phyloP scores from a whole-genome alignment of 2,797 vertebrate species.

The Potorous gilbertii region DNA sequence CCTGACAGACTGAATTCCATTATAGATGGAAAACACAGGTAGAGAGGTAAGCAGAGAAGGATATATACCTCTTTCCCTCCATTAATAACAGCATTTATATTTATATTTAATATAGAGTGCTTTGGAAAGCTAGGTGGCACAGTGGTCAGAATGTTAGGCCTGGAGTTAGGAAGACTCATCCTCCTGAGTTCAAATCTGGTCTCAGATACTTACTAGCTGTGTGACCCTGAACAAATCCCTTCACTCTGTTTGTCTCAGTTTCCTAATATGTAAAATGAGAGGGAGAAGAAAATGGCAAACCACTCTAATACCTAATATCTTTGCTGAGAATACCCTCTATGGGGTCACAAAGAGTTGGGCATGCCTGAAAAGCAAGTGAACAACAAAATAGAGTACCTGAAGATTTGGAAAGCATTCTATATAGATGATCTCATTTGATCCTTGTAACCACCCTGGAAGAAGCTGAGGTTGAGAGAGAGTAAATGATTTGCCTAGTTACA shows the following conservation, averaged over 20 bases:
- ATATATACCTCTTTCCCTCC: background rate
- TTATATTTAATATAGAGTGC: background rate
- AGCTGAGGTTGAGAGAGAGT: background rate
- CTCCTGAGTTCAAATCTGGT: background rate
- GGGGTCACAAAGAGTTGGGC: background rate
- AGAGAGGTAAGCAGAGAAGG: background rate
- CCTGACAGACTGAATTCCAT: background rate
- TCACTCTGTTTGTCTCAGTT: accelerated
- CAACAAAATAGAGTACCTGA: background rate
- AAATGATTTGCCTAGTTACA: background rate
- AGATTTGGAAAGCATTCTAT: background rate
- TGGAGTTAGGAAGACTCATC: background rate
- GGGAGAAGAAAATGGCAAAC: background rate
- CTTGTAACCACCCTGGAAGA: background rate
- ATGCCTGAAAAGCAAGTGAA: background rate
- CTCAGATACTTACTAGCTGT: background rate
- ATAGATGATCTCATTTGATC: background rate
- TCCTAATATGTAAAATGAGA: background rate
- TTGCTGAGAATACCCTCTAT: background rate
- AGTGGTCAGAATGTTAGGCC: background rate
- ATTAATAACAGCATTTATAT: background rate
- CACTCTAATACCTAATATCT: background rate
- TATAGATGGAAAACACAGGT: background rate
- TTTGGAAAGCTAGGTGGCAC: background rate
- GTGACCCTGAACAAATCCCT: too few species aligned